These are phyloP conservation scores for Argyresthia albistria DNA, from an alignment of 2,888 invertebrate genomes.

Conservation along the genomic window DNA sequence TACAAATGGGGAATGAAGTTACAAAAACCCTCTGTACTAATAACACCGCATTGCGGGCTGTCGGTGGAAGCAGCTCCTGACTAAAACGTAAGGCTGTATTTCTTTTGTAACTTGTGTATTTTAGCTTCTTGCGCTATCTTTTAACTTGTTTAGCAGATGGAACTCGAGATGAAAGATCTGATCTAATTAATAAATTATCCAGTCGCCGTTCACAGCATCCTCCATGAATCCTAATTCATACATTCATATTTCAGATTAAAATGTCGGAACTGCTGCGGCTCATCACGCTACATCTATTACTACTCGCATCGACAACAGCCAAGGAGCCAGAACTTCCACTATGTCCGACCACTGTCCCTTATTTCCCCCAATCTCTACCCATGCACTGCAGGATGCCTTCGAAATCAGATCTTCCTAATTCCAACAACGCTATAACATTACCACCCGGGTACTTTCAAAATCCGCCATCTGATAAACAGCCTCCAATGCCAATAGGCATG, in stretches of 20 bases:
- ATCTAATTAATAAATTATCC: too few species aligned
- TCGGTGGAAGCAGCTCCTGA: too few species aligned
- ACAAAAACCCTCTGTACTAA: too few species aligned
- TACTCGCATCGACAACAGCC: constrained; percentile 11
- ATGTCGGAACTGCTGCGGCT: constrained; percentile 24
- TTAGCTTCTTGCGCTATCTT: too few species aligned
- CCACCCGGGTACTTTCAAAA: background rate
- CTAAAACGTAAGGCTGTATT: too few species aligned
- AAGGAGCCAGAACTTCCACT: constrained; percentile 38
- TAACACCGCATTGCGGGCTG: too few species aligned
- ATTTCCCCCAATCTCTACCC: constrained; percentile 49
- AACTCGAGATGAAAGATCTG: too few species aligned
- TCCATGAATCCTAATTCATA: too few species aligned
- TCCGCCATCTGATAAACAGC: background rate
- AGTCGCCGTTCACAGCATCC: too few species aligned
- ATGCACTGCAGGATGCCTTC: constrained; percentile 59
- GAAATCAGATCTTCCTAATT: constrained; percentile 11
- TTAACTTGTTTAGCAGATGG: too few species aligned
- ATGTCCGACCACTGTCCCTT: constrained; percentile 46
- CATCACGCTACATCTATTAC: constrained; percentile 11
- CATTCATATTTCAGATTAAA: constrained; percentile 22
- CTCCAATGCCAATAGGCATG: constrained; percentile 1
- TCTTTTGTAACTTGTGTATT: too few species aligned
- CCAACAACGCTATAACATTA: background rate
- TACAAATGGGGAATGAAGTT: too few species aligned